These are phyloP conservation scores for Scleropages formosus DNA, from an alignment of 2,797 vertebrate genomes.

Conservation along the genomic window DNA sequence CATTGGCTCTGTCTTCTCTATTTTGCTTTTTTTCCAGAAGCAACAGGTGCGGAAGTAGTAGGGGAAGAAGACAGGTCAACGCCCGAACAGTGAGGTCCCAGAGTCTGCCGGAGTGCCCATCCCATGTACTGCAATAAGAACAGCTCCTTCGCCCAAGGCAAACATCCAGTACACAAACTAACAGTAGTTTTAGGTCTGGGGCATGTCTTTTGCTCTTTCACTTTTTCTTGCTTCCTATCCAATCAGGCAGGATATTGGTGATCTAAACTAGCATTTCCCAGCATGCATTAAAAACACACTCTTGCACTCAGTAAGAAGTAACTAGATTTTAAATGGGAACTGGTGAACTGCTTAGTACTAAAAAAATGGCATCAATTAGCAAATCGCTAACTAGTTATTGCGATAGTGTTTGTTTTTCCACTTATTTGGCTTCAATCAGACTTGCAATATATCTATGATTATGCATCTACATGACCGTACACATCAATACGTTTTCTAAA, in stretches of 20 bases:
- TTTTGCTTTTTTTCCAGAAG: conserved; percentile 54
- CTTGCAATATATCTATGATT: conserved; percentile 21
- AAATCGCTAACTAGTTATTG: background rate
- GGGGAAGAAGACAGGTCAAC: conserved; percentile 66
- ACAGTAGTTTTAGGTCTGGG: conserved; percentile 49
- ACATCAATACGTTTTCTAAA: conserved; percentile 29
- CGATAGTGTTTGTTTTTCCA: conserved; percentile 19
- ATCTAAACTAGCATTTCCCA: conserved; percentile 21
- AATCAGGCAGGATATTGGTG: conserved; percentile 22
- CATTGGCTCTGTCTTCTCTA: background rate
- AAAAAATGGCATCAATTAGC: background rate
- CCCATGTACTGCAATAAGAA: conserved; percentile 30
- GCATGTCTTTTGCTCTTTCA: conserved; percentile 39
- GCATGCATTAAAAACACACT: conserved; percentile 28
- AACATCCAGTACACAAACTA: conserved; percentile 59
- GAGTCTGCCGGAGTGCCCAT: conserved; percentile 27
- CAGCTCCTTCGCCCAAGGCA: conserved; percentile 57
- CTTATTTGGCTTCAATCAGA: conserved; percentile 1
- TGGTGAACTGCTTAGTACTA: conserved; percentile 10
- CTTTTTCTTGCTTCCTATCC: conserved; percentile 44
- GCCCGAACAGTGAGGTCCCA: conserved; percentile 66
- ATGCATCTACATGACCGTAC: conserved; percentile 23
- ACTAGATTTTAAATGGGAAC: background rate
- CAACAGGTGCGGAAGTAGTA: conserved; percentile 74
- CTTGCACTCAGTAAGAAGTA: conserved; percentile 20